These are phyloP conservation scores for Zonotrichia leucophrys DNA, from an alignment of 2,113 vertebrate genomes.

Conservation along the genomic window DNA sequence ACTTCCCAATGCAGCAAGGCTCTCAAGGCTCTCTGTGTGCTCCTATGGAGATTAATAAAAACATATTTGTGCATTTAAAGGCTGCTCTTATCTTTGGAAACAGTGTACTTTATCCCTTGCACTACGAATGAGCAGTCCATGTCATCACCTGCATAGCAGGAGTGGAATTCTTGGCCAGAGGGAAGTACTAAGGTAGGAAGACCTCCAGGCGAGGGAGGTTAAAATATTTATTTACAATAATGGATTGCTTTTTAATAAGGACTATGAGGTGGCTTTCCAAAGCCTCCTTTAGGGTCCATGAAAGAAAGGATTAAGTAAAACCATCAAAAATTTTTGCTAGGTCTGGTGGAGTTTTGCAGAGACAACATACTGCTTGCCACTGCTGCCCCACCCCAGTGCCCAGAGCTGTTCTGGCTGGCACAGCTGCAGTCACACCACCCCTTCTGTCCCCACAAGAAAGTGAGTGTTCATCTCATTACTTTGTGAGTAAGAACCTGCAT, in stretches of 20 bases:
- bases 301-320: background rate
- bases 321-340: background rate
- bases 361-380: accelerated
- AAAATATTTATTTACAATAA: background rate
- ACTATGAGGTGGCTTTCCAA: background rate
- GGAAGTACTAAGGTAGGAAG: background rate
- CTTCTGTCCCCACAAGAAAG: background rate
- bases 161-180: background rate
- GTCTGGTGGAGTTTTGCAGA: background rate
- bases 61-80: background rate
- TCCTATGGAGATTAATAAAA: background rate
- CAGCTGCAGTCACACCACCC: background rate
- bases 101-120: background rate
- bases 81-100: background rate
- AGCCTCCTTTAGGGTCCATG: background rate
- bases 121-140: background rate
- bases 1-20: background rate
- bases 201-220: background rate
- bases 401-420: background rate
- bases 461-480: background rate
- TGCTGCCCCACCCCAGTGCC: background rate
- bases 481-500: background rate
- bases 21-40: background rate
- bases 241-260: background rate
- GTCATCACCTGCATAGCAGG: background rate